Percentiles rank a stretch among this genome's conserved stretches.
phyloP scores from a whole-genome alignment of 2,797 vertebrate genomes.

The Prionace glauca region DNA sequence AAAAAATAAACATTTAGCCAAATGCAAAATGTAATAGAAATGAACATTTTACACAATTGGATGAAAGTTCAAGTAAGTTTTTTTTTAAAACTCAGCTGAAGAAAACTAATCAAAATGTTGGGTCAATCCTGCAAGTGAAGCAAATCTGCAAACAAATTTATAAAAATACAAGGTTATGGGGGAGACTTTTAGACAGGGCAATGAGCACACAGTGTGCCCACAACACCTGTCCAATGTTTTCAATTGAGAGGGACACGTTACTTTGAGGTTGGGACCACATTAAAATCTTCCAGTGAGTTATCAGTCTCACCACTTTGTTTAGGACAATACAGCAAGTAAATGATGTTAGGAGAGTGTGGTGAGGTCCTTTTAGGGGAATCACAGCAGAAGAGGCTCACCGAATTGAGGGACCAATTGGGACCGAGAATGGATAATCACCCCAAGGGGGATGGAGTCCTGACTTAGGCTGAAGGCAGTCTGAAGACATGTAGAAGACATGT shows the following conservation, averaged over 20 bases:
- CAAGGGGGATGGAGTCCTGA: too few relatives aligned
- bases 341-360: not conserved
- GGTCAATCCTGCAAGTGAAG: not conserved
- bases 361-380: too few relatives aligned
- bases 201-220: not conserved
- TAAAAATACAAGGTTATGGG: not conserved
- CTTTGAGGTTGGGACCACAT: not conserved
- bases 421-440: too few relatives aligned
- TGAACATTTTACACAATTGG: not conserved
- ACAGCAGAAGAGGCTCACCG: too few relatives aligned
- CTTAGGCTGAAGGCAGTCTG: too few relatives aligned
- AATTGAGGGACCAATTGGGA: too few relatives aligned
- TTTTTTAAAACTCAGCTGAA: not conserved
- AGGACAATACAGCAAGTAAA: not conserved
- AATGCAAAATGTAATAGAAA: not conserved
- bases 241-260: not conserved
- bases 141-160: not conserved
- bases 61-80: not conserved
- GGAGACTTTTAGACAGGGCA: not conserved
- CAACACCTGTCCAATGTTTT: not conserved
- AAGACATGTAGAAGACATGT: too few relatives aligned
- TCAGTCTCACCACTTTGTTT: not conserved
- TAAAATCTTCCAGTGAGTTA: not conserved
- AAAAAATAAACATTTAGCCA: not conserved
- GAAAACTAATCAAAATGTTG: not conserved